Base-by-base conservation (phyloP, 2,888 invertebrate genomes). In the Hemaris fuciformis region DNA sequence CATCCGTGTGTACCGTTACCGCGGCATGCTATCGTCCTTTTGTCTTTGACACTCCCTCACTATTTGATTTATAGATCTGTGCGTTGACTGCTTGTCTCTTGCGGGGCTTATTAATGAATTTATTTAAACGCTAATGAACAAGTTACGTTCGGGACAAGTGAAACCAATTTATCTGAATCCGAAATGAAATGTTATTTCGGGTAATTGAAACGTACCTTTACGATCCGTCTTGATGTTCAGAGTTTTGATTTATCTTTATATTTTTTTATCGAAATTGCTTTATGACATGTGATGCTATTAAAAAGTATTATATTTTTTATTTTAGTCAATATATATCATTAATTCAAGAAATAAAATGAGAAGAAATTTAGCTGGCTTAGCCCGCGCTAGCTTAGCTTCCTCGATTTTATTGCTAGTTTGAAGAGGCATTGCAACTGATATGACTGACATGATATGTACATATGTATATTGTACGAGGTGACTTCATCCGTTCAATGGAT, bases 111-210 rank as follows among this genome's bases (percentile, higher is more conserved):
- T 92, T 91, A 92, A 92, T 91, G 91, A 91, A 89, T 91, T 91
- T 90, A 91, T 92, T 91, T 90, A 87, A 91, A 90, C 88, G 84
- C 85, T 91, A 92, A 92, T 91, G 91, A 92, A 91, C 89, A 87
- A 91, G 82, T 87, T 85, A 80, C 89, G 86, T 87, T 90, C 75
- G 75, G 77, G 84, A 90, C 91, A 91, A 91, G 91, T 91, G 84
- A 85, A 88, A 84, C 84, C 81, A 86, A 88, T 87, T 87, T 85
- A 91, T 90, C 85, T 89, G 81, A 79, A 82, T 79, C 79, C 75
- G 62, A 77, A 84, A 80, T 77, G 79, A 83, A 85, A 75, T 76
- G 79, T 80, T 88, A 86, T 88, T 89, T 85, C 80, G 77, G 79
- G 83, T 80, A 73, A 77, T 84, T 53, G 60, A 41, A 48, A 60